Evolutionary conservation across 2,113 vertebrate genomes (phyloP).

Genomic region (Charina bottae): DNA sequence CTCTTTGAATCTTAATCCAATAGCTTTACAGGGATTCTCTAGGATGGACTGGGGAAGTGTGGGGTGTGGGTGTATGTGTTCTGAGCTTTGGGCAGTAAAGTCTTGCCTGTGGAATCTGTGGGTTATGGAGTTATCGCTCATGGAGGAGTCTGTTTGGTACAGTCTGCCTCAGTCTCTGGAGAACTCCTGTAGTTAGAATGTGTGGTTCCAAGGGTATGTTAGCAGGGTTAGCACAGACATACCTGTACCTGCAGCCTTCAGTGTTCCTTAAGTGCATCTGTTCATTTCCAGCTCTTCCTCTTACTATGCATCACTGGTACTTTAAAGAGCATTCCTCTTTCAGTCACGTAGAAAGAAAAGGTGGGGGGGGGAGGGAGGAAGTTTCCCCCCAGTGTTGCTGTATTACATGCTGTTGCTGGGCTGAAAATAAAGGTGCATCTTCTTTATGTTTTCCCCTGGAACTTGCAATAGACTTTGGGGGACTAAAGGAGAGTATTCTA

Average conservation of each 20-base stretch:
- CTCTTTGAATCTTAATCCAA: constrained; percentile 69
- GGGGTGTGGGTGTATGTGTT: background rate
- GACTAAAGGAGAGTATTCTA: background rate
- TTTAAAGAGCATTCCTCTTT: background rate
- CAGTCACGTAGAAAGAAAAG: background rate
- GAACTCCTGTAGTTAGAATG: constrained; percentile 14
- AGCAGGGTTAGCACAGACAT: constrained; percentile 19
- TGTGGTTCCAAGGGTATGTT: constrained; percentile 14
- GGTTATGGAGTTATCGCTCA: constrained; percentile 16
- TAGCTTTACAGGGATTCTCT: constrained; percentile 43
- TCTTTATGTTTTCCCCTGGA: background rate
- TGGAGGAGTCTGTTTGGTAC: constrained; percentile 19
- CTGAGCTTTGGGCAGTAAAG: constrained; percentile 16
- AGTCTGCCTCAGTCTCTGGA: constrained; percentile 12
- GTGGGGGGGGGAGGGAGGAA: background rate
- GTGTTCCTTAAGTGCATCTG: background rate
- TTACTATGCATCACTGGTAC: background rate
- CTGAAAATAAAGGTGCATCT: background rate
- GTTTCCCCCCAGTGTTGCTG: background rate
- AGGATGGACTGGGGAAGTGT: constrained; percentile 13
- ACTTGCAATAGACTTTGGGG: background rate
- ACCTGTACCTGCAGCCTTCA: constrained; percentile 13
- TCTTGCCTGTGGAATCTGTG: constrained; percentile 25
- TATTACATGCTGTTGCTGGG: background rate
- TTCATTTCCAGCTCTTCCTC: constrained; percentile 10